Conservation (phyloP, 2,888 invertebrate genomes). For the Drosophila paracracens region DNA sequence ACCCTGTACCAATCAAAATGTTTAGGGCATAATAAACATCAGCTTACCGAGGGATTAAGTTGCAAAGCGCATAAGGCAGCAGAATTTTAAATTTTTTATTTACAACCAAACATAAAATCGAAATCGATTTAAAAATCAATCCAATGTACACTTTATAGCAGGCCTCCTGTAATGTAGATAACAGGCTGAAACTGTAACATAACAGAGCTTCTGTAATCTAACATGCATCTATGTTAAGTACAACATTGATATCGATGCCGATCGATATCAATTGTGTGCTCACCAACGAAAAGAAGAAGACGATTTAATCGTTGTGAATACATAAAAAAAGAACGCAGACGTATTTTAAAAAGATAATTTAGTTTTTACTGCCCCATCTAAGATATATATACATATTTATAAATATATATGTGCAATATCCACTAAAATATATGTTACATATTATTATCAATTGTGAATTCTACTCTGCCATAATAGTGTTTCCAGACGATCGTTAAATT, state of each 20-base stretch:
- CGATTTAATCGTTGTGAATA: too few species aligned
- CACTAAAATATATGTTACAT: not conserved
- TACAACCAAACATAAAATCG: not conserved
- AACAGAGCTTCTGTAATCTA: too few species aligned
- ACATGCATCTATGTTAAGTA: too few species aligned
- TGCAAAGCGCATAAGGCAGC: not conserved
- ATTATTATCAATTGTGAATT: not conserved
- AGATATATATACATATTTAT: too few species aligned
- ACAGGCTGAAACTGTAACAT: too few species aligned
- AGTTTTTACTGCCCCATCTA: too few species aligned
- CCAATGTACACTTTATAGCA: not conserved
- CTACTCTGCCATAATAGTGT: not conserved
- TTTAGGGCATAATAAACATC: slow-evolving; percentile 4
- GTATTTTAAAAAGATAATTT: too few species aligned
- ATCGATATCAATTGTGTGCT: too few species aligned
- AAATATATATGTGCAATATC: not conserved
- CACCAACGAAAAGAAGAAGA: too few species aligned
- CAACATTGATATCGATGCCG: too few species aligned
- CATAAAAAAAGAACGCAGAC: too few species aligned
- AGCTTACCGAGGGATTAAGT: not conserved
- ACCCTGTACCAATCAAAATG: slow-evolving; percentile 11
- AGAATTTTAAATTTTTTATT: not conserved
- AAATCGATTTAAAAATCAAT: not conserved
- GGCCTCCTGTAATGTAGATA: too few species aligned
- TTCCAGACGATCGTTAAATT: not conserved